Evolutionary conservation across 1,140 invertebrate species (phyloP).

Genomic region (Sinonovacula constricta): DNA sequence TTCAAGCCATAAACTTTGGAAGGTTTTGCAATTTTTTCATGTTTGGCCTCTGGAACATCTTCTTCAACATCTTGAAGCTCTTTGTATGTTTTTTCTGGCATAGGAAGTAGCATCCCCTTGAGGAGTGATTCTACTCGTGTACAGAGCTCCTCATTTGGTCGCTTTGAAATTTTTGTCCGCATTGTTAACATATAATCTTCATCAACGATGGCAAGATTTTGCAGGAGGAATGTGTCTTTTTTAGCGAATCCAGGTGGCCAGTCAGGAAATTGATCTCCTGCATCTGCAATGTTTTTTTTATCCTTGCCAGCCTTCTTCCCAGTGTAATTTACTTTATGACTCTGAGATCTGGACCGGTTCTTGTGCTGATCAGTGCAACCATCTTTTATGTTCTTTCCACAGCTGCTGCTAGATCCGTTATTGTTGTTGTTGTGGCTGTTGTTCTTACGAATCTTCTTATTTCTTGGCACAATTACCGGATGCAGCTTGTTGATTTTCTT

Average conservation of each 20-base stretch:
- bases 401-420: no score
- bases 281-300: background rate
- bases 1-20: background rate
- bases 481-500: constrained; percentile 22
- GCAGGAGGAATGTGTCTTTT: constrained; percentile 17
- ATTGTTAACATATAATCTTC: constrained; percentile 8
- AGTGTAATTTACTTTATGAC: background rate
- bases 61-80: constrained; percentile 48
- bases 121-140: constrained; percentile 62
- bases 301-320: background rate
- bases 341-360: background rate
- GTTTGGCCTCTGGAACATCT: background rate
- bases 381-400: no score
- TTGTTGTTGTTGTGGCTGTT: constrained; percentile 1
- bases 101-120: constrained; percentile 61
- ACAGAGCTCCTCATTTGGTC: constrained; percentile 56
- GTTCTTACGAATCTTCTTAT: constrained; percentile 39
- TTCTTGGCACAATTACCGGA: constrained; percentile 35
- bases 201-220: constrained; percentile 2
- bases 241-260: constrained; percentile 56
- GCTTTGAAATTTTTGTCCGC: constrained; percentile 19
- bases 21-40: background rate
- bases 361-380: background rate
- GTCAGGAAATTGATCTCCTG: constrained; percentile 28
- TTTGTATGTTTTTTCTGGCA: constrained; percentile 48